phyloP scores from a whole-genome alignment of 1,140 invertebrate genomes.

The Caerostris extrusa region DNA sequence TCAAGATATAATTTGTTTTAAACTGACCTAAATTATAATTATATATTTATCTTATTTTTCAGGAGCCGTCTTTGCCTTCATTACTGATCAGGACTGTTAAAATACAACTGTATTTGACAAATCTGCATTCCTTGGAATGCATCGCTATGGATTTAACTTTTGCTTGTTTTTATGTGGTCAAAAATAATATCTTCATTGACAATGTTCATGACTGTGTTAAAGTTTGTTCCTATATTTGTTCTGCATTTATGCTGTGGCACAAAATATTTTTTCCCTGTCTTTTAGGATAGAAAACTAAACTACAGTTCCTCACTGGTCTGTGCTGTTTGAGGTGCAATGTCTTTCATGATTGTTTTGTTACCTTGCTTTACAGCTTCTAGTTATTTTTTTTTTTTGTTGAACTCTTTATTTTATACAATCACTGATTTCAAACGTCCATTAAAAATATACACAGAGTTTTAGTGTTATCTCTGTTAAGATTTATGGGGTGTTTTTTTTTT shows the following conservation, averaged over 20 bases:
- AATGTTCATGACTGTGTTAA: neutral
- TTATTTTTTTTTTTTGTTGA: neutral
- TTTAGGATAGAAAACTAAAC: neutral
- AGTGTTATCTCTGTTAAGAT: neutral
- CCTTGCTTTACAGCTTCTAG: neutral
- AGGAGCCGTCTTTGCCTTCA: constrained; percentile 53
- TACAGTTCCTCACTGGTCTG: neutral
- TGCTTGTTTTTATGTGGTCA: neutral
- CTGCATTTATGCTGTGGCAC: constrained; percentile 26
- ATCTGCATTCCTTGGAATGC: neutral
- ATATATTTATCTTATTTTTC: neutral
- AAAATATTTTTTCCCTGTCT: neutral
- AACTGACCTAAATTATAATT: too few species aligned
- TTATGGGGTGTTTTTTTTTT: neutral
- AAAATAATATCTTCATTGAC: neutral
- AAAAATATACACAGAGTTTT: constrained; percentile 1
- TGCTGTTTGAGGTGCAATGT: constrained; percentile 1
- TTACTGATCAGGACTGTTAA: constrained; percentile 45
- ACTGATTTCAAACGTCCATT: neutral
- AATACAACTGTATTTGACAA: neutral
- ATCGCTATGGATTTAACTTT: neutral
- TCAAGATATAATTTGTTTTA: too few species aligned
- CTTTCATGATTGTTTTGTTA: neutral
- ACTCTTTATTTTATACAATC: neutral
- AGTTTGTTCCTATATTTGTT: constrained; percentile 47